Conservation (phyloP, 2,797 vertebrate genomes). For the Acanthurus lineatus region DNA sequence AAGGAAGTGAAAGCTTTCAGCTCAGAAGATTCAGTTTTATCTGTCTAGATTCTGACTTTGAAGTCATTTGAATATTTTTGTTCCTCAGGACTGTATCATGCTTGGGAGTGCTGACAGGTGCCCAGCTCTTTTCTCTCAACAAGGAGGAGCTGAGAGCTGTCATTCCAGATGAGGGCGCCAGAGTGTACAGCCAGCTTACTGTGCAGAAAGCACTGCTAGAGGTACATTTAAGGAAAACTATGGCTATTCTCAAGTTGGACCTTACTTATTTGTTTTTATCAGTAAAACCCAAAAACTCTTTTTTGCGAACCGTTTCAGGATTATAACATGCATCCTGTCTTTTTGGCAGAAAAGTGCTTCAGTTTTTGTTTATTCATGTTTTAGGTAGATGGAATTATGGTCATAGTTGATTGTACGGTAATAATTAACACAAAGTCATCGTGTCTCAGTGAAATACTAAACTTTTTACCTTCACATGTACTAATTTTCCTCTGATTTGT, state of each 20-base stretch:
- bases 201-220: constrained; percentile 90
- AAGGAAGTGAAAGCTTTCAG: not conserved
- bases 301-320: not conserved
- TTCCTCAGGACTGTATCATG: constrained; percentile 86
- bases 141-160: constrained; percentile 88
- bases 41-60: not conserved
- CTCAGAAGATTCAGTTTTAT: not conserved
- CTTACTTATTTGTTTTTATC: not conserved
- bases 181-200: constrained; percentile 91
- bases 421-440: not conserved
- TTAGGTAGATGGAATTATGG: too few relatives aligned
- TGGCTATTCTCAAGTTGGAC: not conserved
- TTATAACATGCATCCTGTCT: not conserved
- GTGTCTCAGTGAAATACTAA: too few relatives aligned
- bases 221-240: constrained; percentile 69
- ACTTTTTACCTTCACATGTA: not conserved
- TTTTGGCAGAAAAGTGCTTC: not conserved
- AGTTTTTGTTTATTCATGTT: not conserved
- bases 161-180: constrained; percentile 88
- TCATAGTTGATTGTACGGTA: too few relatives aligned
- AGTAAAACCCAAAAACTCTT: not conserved
- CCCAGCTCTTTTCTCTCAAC: constrained; percentile 90
- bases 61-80: constrained; percentile 4
- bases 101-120: constrained; percentile 87
- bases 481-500: not conserved